Percentiles rank a stretch among this genome's conserved stretches.
Conservation (phyloP, 2,113 vertebrate species). For the Saguinus imperator region DNA sequence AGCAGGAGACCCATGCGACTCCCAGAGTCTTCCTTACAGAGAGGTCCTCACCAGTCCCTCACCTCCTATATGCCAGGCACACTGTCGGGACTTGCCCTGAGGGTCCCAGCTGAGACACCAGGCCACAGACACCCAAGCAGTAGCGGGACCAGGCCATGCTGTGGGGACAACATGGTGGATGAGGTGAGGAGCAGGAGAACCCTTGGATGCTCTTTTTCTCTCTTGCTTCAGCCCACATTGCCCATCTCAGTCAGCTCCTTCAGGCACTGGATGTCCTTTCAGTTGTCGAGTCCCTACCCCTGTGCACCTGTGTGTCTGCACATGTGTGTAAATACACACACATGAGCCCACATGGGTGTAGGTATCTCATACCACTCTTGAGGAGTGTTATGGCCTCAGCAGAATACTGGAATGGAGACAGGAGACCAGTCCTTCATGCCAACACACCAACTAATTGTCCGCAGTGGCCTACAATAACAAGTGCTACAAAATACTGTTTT, state of each 20-base stretch:
- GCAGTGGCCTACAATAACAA: not conserved
- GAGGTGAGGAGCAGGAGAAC: not conserved
- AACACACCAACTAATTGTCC: not conserved
- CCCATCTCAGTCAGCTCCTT: not conserved
- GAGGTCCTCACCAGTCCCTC: not conserved
- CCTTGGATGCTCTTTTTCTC: not conserved
- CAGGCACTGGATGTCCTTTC: not conserved
- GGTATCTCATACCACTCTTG: not conserved
- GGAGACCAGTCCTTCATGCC: not conserved
- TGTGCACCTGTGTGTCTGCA: fast-evolving
- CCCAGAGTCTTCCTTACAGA: not conserved
- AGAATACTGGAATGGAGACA: not conserved
- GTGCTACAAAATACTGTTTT: fast-evolving
- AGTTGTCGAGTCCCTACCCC: not conserved
- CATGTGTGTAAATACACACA: not conserved
- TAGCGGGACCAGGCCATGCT: not conserved
- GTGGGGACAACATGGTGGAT: not conserved
- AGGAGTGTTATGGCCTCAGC: not conserved
- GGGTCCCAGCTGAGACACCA: not conserved
- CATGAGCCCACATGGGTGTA: fast-evolving
- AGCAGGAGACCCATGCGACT: fast-evolving
- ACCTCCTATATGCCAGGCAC: not conserved
- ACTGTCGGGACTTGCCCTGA: not conserved
- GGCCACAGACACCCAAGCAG: not conserved
- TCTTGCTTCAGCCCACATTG: not conserved